Evolutionary conservation across 2,888 invertebrate species (phyloP).

Genomic region (Cecidostiba fungosa): DNA sequence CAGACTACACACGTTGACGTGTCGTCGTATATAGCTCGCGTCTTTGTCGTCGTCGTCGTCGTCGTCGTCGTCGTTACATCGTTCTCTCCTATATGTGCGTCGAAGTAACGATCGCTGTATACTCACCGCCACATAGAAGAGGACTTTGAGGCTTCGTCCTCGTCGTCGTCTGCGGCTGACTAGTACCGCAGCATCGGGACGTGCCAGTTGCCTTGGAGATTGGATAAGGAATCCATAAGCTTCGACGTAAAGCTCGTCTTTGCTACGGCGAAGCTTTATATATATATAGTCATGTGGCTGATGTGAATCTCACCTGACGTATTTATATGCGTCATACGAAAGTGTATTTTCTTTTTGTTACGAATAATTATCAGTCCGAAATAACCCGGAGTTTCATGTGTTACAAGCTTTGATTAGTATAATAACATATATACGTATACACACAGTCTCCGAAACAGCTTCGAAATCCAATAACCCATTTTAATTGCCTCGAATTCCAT

Average conservation of each 20-base stretch:
- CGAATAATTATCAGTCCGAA: too few species aligned
- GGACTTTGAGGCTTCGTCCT: not conserved
- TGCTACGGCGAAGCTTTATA: not conserved
- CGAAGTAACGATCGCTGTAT: slow-evolving; percentile 29
- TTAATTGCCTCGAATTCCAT: not conserved
- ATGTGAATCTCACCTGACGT: not conserved
- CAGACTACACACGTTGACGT: not conserved
- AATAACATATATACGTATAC: not conserved
- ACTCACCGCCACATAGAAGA: not conserved
- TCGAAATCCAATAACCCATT: slow-evolving; percentile 10
- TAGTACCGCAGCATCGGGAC: slow-evolving; percentile 42
- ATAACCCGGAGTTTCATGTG: too few species aligned
- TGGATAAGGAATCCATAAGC: slow-evolving; percentile 73
- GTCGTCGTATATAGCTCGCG: not conserved
- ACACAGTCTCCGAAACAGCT: not conserved
- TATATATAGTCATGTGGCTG: not conserved
- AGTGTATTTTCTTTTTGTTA: too few species aligned
- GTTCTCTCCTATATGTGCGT: not conserved
- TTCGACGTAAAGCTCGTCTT: slow-evolving; percentile 67
- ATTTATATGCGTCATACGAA: too few species aligned
- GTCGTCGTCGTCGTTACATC: slow-evolving; percentile 36
- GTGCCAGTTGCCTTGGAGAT: slow-evolving; percentile 62
- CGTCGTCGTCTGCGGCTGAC: slow-evolving; percentile 43
- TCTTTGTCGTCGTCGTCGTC: slow-evolving; percentile 1
- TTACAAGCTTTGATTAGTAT: not conserved